These are phyloP conservation scores for Elephantulus edwardii DNA, from an alignment of 2,113 vertebrate species.

Conservation along the genomic window DNA sequence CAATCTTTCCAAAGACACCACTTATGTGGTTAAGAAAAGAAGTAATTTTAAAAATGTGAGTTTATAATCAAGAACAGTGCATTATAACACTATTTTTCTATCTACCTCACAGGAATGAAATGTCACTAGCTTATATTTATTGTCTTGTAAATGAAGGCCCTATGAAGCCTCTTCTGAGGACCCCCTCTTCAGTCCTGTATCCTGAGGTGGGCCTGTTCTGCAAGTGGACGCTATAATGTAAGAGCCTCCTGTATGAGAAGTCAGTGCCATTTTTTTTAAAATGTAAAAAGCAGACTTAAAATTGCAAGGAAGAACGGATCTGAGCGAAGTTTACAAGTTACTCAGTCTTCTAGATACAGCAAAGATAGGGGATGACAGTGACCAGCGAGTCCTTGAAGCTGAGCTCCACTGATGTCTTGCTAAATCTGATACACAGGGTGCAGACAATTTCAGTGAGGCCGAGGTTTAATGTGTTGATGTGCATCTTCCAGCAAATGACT, in stretches of 20 bases:
- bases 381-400: background rate
- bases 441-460: background rate
- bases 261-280: background rate
- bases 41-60: background rate
- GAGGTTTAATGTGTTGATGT: background rate
- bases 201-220: background rate
- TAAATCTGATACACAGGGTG: background rate
- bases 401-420: background rate
- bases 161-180: background rate
- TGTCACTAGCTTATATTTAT: background rate
- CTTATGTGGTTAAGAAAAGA: rapidly evolving
- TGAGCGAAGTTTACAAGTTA: background rate
- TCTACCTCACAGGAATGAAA: background rate
- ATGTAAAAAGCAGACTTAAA: background rate
- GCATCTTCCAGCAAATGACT: background rate
- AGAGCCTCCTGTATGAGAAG: background rate
- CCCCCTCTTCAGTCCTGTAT: background rate
- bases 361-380: background rate
- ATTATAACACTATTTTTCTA: background rate
- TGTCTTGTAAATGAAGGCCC: background rate
- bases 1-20: background rate
- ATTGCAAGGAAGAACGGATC: background rate
- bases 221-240: rapidly evolving
- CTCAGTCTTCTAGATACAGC: background rate
- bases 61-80: background rate